Base-by-base conservation (phyloP, 2,888 invertebrate species). In the Hydroisotoma schaefferi region DNA sequence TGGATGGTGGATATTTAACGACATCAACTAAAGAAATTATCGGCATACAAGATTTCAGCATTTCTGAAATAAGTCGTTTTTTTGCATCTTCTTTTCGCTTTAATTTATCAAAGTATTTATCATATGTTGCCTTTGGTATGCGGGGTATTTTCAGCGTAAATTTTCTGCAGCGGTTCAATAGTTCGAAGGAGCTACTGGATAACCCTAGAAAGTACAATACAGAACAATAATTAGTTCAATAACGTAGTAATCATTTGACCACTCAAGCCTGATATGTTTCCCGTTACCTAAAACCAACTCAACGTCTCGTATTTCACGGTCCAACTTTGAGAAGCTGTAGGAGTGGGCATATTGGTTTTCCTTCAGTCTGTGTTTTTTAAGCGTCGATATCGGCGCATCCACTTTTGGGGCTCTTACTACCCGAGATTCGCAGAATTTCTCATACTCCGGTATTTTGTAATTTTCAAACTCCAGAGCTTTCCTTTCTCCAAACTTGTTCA, bases 201-300 rank as follows among this genome's bases (percentile, higher is more conserved):
- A 48, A 3, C 15, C 48, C 48, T 48, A 28, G 5, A 15, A 27
- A 25, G 10, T 46, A 46, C 12, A 46, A 25, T 20, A 23, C 5
- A 18, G 20, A 46, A 25, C 46, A 46, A 25, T 8, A 18, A 40
- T 40, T 33, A 33, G 8, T 33, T 33, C 15, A n/a, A n/a, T n/a
- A n/a, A n/a, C n/a, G n/a, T n/a, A n/a, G n/a, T n/a, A n/a, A n/a
- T n/a, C n/a, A n/a, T n/a, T n/a, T n/a, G n/a, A n/a, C n/a, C n/a
- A n/a, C n/a, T n/a, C n/a, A n/a, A n/a, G n/a, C n/a, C n/a, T n/a
- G n/a, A n/a, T n/a, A n/a, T n/a, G n/a, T n/a, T n/a, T n/a, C n/a
- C n/a, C n/a, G 26, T 40, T 53, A 53, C 53, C 53, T 2, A 53
- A 2, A 10, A 40, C 20, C 15, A 53, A 20, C 38, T 53, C 53